Percentiles rank a stretch among this genome's conserved stretches.
These are phyloP conservation scores for Tringa solitaria DNA, from an alignment of 2,113 vertebrate species.

Conservation along the genomic window DNA sequence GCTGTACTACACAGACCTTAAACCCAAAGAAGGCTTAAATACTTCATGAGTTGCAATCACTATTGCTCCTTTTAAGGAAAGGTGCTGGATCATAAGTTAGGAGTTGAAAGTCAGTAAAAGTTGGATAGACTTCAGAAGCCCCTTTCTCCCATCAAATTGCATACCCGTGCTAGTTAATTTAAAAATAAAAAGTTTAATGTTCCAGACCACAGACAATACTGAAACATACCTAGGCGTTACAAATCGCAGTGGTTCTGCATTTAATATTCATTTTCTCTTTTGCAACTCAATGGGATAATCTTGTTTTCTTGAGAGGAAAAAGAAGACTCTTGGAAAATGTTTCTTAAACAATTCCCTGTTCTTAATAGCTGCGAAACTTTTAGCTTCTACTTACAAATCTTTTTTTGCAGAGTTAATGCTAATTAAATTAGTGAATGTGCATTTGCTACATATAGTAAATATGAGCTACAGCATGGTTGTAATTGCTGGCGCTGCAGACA, in stretches of 20 bases:
- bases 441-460: neutral
- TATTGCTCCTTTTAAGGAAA: neutral
- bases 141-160: neutral
- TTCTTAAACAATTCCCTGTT: neutral
- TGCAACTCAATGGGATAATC: neutral
- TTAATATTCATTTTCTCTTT: neutral
- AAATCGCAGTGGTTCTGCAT: neutral
- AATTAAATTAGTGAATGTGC: neutral
- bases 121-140: neutral
- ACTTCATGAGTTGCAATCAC: neutral
- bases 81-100: neutral
- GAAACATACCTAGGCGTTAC: neutral
- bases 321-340: neutral
- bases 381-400: neutral
- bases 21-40: neutral
- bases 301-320: neutral
- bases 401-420: neutral
- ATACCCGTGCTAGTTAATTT: neutral
- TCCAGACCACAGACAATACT: neutral
- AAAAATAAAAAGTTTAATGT: slow-evolving; percentile 19
- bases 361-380: neutral
- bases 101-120: neutral
- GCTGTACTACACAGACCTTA: neutral
- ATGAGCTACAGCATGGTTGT: neutral
- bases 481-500: rapidly evolving